phyloP scores from a whole-genome alignment of 2,888 invertebrate genomes.

The Ferrisia virgata region DNA sequence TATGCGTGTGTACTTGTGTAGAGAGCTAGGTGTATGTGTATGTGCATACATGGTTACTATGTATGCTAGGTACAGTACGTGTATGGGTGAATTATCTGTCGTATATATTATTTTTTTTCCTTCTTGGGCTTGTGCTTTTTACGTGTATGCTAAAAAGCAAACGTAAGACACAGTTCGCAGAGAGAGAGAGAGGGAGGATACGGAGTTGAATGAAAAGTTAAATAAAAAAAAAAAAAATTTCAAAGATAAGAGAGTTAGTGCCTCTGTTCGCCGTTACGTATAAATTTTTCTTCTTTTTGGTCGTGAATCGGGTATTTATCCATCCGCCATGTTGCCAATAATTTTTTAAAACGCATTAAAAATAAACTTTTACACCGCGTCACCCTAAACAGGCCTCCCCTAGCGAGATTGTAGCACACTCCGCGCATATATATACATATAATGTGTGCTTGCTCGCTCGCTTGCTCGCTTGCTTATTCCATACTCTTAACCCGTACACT shows the following conservation, averaged over 20 bases:
- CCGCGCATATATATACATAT: background rate
- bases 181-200: no score
- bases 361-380: slow-evolving; percentile 41
- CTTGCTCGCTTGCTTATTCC: no score
- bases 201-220: no score
- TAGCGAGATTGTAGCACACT: background rate
- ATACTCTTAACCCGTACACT: background rate
- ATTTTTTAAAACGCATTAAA: slow-evolving; percentile 28
- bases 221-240: background rate
- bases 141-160: background rate
- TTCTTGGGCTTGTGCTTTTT: background rate
- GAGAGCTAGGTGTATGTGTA: no score
- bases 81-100: no score
- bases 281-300: background rate
- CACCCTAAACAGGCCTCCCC: slow-evolving; percentile 46
- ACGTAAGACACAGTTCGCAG: background rate
- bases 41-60: no score
- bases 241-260: background rate
- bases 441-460: background rate
- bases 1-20: no score
- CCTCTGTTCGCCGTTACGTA: background rate
- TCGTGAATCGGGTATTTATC: background rate
- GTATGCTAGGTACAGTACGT: no score
- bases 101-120: background rate
- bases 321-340: slow-evolving; percentile 40